These are phyloP conservation scores for Cephus rjabovi DNA, from an alignment of 2,888 invertebrate species.

Conservation along the genomic window DNA sequence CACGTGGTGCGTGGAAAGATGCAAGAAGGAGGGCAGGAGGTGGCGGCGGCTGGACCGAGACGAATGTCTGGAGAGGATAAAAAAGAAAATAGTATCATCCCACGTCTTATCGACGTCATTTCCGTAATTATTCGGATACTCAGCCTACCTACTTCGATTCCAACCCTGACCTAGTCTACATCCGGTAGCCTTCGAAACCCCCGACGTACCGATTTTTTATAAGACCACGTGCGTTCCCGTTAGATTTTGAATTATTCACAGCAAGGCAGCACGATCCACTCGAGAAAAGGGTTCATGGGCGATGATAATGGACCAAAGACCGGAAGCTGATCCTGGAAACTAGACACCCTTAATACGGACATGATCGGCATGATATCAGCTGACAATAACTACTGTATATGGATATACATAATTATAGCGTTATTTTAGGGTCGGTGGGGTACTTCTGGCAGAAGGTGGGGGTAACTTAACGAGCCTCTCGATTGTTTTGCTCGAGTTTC, in stretches of 20 bases:
- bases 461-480: not conserved
- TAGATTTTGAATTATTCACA: not conserved
- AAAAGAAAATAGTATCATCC: not conserved
- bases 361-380: not conserved
- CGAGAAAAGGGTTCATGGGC: too few species aligned
- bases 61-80: not conserved
- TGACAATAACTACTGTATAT: not conserved
- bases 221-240: not conserved
- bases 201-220: not conserved
- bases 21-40: not conserved
- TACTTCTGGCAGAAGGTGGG: not conserved
- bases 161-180: not conserved
- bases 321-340: not conserved
- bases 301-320: not conserved
- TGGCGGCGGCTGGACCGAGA: not conserved
- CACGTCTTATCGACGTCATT: not conserved
- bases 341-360: not conserved
- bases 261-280: not conserved
- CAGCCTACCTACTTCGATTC: not conserved
- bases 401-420: not conserved
- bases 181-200: not conserved
- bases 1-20: constrained; percentile 24
- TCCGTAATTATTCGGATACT: not conserved
- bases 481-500: constrained; percentile 5
- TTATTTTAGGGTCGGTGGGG: not conserved